Evolutionary conservation across 1,140 invertebrate species (phyloP).

Genomic region (Drosophila ironensis): DNA sequence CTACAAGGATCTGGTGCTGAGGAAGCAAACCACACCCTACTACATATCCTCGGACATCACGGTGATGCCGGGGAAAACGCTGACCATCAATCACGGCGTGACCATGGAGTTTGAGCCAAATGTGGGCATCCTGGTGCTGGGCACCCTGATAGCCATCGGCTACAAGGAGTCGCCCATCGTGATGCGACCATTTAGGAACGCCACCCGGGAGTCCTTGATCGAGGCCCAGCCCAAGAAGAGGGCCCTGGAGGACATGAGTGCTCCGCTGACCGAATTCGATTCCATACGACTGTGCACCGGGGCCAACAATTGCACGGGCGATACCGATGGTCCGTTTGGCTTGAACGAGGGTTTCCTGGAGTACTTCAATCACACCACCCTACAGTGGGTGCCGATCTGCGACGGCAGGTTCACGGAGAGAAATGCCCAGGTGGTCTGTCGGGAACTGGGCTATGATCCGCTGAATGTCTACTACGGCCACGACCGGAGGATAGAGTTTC

Average conservation of each 20-base stretch:
- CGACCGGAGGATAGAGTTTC: conserved; percentile 91
- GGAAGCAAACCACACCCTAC: conserved; percentile 88
- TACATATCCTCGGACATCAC: conserved; percentile 95
- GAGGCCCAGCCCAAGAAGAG: conserved; percentile 82
- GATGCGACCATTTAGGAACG: conserved; percentile 88
- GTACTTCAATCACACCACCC: conserved; percentile 96
- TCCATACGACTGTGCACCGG: conserved; percentile 88
- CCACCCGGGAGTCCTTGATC: conserved; percentile 40
- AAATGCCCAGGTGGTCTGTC: conserved; percentile 97
- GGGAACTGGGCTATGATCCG: conserved; percentile 94
- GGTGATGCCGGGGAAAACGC: conserved; percentile 94
- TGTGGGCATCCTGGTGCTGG: conserved; percentile 97
- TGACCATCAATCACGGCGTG: conserved; percentile 95
- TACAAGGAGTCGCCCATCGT: conserved; percentile 89
- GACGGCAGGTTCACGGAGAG: conserved; percentile 96
- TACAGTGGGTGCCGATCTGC: conserved; percentile 98
- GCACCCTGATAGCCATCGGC: conserved; percentile 93
- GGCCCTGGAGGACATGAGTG: conserved; percentile 71
- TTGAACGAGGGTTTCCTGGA: conserved; percentile 92
- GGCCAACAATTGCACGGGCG: conserved; percentile 86
- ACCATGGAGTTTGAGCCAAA: conserved; percentile 97
- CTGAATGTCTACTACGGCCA: conserved; percentile 93
- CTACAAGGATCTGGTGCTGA: conserved; percentile 87
- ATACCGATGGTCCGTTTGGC: conserved; percentile 83
- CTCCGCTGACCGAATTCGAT: conserved; percentile 82